Conservation (phyloP, 92 coral and sea anemone species). For the Zoanthus sociatus region DNA sequence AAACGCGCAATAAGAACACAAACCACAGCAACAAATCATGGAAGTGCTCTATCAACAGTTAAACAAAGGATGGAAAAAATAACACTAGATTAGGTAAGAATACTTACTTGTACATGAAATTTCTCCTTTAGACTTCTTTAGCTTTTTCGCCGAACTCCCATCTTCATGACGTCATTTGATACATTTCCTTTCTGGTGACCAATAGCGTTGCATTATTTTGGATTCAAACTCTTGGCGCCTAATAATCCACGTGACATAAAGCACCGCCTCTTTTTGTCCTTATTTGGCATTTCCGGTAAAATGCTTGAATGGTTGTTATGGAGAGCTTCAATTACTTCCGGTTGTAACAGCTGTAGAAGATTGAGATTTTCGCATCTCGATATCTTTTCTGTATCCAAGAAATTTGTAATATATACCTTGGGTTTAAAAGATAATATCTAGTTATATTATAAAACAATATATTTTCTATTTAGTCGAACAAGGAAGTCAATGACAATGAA, state of each 20-base stretch:
- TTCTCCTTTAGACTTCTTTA: slow-evolving; percentile 75
- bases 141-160: slow-evolving; percentile 81
- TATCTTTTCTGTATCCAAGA: too few relatives aligned
- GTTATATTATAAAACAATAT: too few relatives aligned
- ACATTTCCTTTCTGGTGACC: slow-evolving; percentile 71
- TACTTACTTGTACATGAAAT: slow-evolving; percentile 68
- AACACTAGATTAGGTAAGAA: slow-evolving; percentile 75
- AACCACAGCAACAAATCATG: neutral
- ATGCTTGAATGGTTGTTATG: slow-evolving; percentile 61
- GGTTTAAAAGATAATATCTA: too few relatives aligned
- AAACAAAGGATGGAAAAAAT: slow-evolving; percentile 75
- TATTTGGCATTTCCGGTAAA: slow-evolving; percentile 81
- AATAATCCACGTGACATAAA: slow-evolving; percentile 82
- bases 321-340: slow-evolving; percentile 54
- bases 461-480: too few relatives aligned
- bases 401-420: too few relatives aligned
- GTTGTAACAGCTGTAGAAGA: neutral
- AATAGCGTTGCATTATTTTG: slow-evolving; percentile 68
- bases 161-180: slow-evolving; percentile 86
- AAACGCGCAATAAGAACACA: neutral
- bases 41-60: neutral
- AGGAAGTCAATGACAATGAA: too few relatives aligned
- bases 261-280: slow-evolving; percentile 81
- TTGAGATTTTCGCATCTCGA: too few relatives aligned
- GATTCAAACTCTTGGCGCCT: slow-evolving; percentile 98